phyloP scores from a whole-genome alignment of 2,113 vertebrate genomes.

The Gobius niger region DNA sequence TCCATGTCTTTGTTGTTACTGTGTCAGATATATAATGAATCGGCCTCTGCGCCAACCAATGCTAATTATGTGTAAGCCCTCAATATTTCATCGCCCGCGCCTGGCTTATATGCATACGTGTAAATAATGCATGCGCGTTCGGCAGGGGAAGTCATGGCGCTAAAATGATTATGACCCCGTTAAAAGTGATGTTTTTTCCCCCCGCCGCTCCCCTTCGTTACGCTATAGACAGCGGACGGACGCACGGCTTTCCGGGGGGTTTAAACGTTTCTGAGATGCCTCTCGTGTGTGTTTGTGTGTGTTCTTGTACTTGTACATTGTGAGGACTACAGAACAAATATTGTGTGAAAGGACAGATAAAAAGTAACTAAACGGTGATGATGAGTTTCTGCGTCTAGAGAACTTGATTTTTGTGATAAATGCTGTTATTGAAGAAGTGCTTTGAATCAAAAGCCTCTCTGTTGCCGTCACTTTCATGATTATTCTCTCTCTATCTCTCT shows the following conservation, averaged over 20 bases:
- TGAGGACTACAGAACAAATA: no score
- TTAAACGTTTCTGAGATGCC: background rate
- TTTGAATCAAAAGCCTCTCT: no score
- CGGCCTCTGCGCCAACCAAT: background rate
- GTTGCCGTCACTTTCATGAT: no score
- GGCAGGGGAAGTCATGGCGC: background rate
- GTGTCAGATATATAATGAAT: conserved; percentile 25
- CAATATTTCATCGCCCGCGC: conserved; percentile 31
- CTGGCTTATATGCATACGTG: conserved; percentile 15
- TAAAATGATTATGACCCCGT: conserved; percentile 20
- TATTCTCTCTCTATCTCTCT: no score
- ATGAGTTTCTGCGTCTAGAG: no score
- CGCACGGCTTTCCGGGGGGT: background rate
- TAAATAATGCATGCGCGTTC: conserved; percentile 29
- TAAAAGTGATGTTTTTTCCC: conserved; percentile 13
- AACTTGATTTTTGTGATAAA: no score
- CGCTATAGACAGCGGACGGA: background rate
- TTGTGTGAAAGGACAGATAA: no score
- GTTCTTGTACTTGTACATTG: no score
- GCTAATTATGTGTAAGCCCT: conserved; percentile 30
- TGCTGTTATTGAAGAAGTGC: no score
- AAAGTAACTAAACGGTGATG: no score
- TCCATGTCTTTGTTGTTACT: conserved; percentile 22
- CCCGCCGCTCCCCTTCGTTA: conserved; percentile 7
- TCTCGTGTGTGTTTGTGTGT: background rate